Conservation (phyloP, 2,797 vertebrate species). For the Galago senegalensis region DNA sequence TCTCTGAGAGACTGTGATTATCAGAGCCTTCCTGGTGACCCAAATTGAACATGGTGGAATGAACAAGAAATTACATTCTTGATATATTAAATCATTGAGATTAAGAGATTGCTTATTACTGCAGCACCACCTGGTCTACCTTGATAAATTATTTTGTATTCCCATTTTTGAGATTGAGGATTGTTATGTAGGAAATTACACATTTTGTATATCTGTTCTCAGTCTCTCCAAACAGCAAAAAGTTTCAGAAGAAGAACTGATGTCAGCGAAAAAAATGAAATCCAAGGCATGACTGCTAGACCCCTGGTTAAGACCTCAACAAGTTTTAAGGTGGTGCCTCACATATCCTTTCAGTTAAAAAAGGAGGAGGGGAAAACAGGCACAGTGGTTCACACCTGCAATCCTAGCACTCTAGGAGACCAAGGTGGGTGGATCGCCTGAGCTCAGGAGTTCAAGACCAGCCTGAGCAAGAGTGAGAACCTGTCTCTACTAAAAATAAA, state of each 20-base stretch:
- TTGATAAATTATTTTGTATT: not conserved
- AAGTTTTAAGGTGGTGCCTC: not conserved
- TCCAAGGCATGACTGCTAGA: not conserved
- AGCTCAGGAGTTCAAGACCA: no score
- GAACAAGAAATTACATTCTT: constrained; percentile 25
- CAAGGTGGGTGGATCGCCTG: no score
- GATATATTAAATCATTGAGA: not conserved
- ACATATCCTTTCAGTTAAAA: not conserved
- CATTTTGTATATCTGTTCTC: not conserved
- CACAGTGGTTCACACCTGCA: no score
- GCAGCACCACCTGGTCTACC: not conserved
- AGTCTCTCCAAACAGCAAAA: not conserved
- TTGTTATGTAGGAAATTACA: not conserved
- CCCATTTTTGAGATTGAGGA: not conserved
- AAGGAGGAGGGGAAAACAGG: not conserved
- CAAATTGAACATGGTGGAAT: not conserved
- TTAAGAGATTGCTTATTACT: not conserved
- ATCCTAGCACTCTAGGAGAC: no score
- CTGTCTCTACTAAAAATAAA: no score
- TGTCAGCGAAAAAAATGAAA: constrained; percentile 40
- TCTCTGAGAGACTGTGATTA: not conserved
- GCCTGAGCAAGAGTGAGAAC: no score
- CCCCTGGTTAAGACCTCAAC: not conserved
- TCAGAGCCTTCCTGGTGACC: not conserved
- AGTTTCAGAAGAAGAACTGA: constrained; percentile 11